These are phyloP conservation scores for Pseudomyrmex dendroicus DNA, from an alignment of 1,140 invertebrate species.

Conservation along the genomic window DNA sequence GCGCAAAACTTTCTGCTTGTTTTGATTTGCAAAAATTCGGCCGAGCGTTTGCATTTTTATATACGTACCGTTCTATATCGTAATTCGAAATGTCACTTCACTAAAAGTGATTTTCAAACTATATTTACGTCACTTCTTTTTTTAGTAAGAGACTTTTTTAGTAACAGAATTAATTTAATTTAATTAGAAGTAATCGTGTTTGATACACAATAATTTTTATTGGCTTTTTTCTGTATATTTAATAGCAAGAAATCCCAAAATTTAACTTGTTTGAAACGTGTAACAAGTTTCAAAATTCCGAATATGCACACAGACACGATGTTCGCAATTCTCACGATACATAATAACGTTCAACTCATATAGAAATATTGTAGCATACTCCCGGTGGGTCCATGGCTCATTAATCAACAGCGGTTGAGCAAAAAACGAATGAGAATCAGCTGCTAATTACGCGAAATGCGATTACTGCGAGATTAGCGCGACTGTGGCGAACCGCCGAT, in stretches of 20 bases:
- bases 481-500: slow-evolving; percentile 48
- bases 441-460: slow-evolving; percentile 51
- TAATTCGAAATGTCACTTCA: too few species aligned
- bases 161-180: too few species aligned
- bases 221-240: neutral
- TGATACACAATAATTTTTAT: neutral
- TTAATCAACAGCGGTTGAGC: slow-evolving; percentile 3
- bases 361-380: neutral
- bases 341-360: neutral
- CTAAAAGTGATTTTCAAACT: too few species aligned
- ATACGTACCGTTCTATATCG: neutral
- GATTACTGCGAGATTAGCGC: slow-evolving; percentile 47
- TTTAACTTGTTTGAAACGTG: too few species aligned
- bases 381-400: neutral
- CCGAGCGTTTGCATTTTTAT: neutral
- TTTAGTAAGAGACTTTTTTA: too few species aligned
- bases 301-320: too few species aligned
- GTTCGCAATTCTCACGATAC: too few species aligned
- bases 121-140: too few species aligned
- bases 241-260: too few species aligned
- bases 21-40: slow-evolving; percentile 5
- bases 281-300: too few species aligned
- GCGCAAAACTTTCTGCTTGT: neutral
- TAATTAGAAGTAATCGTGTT: too few species aligned
- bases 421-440: slow-evolving; percentile 44